These are phyloP conservation scores for Clarias laeviceps DNA, from an alignment of 2,797 vertebrate genomes.

Conservation along the genomic window DNA sequence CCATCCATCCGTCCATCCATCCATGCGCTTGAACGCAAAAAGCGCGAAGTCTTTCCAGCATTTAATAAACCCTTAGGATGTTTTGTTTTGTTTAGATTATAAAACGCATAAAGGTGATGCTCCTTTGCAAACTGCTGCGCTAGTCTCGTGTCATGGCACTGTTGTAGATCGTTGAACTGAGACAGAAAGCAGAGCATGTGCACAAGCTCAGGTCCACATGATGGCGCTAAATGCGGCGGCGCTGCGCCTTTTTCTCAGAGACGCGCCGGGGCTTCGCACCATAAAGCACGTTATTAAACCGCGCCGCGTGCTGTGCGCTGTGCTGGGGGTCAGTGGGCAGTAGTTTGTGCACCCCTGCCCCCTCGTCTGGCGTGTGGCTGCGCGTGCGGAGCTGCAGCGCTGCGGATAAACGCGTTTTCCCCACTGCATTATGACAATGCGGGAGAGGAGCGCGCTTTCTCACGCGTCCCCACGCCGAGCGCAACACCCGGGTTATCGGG, in stretches of 20 bases:
- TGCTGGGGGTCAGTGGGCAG: conserved; percentile 33
- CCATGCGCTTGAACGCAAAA: conserved; percentile 37
- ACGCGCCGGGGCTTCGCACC: conserved; percentile 18
- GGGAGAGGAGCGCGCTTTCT: conserved; percentile 61
- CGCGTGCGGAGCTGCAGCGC: conserved; percentile 68
- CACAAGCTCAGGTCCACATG: conserved; percentile 18
- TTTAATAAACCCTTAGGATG: background rate
- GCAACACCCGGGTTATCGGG: conserved; percentile 39
- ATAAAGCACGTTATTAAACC: conserved; percentile 4
- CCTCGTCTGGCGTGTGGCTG: conserved; percentile 55
- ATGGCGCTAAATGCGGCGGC: conserved; percentile 37
- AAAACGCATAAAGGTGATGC: background rate
- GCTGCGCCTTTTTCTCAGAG: background rate
- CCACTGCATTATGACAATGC: conserved; percentile 72
- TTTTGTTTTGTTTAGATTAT: background rate
- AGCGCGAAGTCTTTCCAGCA: conserved; percentile 25
- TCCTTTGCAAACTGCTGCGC: background rate
- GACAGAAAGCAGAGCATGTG: background rate
- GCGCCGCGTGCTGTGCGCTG: background rate
- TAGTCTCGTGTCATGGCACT: background rate
- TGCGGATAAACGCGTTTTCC: conserved; percentile 60
- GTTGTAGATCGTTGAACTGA: background rate
- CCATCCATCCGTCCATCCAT: conserved; percentile 53
- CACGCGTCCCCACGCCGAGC: conserved; percentile 51
- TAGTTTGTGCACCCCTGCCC: conserved; percentile 49